These are phyloP conservation scores for Leptinotarsa defecta DNA, from an alignment of 1,140 invertebrate genomes.

Conservation along the genomic window DNA sequence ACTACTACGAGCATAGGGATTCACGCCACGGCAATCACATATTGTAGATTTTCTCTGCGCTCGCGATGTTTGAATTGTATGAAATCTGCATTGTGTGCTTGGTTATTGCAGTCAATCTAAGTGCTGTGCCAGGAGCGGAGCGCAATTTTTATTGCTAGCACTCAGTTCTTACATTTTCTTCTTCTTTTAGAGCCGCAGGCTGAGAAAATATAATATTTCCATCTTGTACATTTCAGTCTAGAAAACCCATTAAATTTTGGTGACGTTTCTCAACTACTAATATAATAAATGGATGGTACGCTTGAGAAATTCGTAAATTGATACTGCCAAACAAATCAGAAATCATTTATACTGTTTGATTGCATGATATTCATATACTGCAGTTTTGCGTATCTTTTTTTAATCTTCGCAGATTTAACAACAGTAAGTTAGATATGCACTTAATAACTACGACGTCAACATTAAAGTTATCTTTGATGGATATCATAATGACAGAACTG, in stretches of 20 bases:
- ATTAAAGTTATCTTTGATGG: no score
- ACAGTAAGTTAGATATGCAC: no score
- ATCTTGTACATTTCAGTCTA: background rate
- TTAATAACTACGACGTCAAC: no score
- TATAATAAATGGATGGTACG: no score
- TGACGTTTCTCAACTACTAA: no score
- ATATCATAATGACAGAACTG: no score
- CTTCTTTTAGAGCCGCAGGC: background rate
- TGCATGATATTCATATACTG: no score
- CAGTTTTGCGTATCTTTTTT: no score
- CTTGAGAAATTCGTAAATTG: no score
- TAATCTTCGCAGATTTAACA: no score
- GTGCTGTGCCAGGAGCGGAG: background rate
- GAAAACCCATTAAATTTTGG: background rate
- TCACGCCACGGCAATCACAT: background rate
- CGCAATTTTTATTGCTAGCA: background rate
- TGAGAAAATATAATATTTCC: background rate
- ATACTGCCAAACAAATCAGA: no score
- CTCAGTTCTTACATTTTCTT: background rate
- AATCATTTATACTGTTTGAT: no score
- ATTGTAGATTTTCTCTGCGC: background rate
- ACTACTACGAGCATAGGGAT: background rate
- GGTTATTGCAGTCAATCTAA: background rate
- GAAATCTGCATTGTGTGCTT: background rate
- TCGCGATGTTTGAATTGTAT: constrained; percentile 6